Evolutionary conservation across 2,113 vertebrate species (phyloP), one percentile per base, ranked within the genome.

Genomic region (Sisor rabdophorus): DNA sequence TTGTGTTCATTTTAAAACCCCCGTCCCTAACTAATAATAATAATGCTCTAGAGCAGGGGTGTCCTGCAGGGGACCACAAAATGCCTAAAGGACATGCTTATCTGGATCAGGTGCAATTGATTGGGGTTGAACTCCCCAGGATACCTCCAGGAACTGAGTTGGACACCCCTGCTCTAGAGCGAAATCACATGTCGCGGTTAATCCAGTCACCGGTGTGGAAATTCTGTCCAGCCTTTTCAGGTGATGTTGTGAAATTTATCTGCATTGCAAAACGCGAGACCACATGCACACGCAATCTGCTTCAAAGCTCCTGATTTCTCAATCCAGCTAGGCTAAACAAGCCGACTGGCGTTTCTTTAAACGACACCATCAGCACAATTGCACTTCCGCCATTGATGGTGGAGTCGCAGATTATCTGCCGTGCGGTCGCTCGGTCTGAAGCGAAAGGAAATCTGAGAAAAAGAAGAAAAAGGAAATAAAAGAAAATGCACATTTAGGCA

Each of bases 331-430:
- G 54, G 87, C 89, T 86, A 89, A 86, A 91, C 56, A 65, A 22
- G 80, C 79, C 83, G 48, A 79, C 56, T 81, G 84, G 75, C 80
- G 75, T 59, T 83, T 77, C 80, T 86, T 84, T 83, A 80, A 85
- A 77, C 85, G 85, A 85, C 84, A 86, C 63, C 73, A 84, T 92
- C 89, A 91, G 91, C 91, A 90, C 79, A 90, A 89, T 84, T 75
- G 24, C 80, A 69, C 80, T 92, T 91, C 89, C 87, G 83, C 87
- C 56, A 53, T 48, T 81, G 85, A 87, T 87, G 88, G 87, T 89
- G 78, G 80, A 89, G 87, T 85, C 82, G 88, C 86, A 90, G 78
- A 90, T 88, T 87, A 74, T 56, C 3, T 68, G 81, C 80, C 76
- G 52, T 87, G 83, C 83, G 86, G 81, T 80, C 83, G 79, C 72